Evolutionary conservation across 2,113 vertebrate genomes (phyloP).

Genomic region (Camelus dromedarius): DNA sequence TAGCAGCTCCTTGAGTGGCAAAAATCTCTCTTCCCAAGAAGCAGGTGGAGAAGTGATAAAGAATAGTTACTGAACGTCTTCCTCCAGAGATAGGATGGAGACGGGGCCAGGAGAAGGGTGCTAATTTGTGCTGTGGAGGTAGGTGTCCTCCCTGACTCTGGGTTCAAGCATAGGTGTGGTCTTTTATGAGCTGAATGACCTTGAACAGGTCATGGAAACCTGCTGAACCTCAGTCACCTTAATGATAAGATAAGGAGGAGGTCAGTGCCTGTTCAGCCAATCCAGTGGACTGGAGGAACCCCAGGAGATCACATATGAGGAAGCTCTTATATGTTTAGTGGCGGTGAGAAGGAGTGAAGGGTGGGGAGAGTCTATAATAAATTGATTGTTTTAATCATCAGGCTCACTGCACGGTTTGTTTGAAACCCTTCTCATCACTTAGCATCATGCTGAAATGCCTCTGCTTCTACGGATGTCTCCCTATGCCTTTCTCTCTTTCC

Average conservation of each 20-base stretch:
- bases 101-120: not conserved
- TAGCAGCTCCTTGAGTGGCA: conserved; percentile 59
- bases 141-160: not conserved
- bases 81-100: not conserved
- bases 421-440: not conserved
- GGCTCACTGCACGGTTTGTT: not conserved
- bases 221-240: not conserved
- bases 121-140: not conserved
- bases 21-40: conserved; percentile 50
- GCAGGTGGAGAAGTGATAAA: not conserved
- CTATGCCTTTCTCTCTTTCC: not conserved
- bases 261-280: not conserved
- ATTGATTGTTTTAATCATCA: not conserved
- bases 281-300: not conserved
- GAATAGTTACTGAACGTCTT: not conserved
- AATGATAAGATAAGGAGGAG: not conserved
- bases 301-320: not conserved
- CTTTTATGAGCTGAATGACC: not conserved
- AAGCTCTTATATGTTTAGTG: not conserved
- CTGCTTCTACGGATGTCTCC: not conserved
- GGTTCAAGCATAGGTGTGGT: not conserved
- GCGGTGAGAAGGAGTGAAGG: not conserved
- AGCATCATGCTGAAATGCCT: not conserved
- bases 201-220: not conserved
- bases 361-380: not conserved